Conservation (phyloP, 2,888 invertebrate species). For the Phalangium opilio region DNA sequence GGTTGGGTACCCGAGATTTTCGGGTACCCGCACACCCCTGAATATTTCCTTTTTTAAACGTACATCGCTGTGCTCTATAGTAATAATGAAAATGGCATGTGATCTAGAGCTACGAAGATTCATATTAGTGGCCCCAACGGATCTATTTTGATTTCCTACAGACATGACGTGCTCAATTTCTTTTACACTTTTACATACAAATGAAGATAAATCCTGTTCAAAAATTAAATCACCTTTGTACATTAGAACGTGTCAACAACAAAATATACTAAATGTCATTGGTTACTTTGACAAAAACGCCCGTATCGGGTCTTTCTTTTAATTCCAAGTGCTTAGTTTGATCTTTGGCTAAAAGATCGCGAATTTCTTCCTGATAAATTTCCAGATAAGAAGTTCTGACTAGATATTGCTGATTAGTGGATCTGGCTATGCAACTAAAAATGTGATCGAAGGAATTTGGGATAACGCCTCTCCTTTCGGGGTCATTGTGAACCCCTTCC, state of each 20-base stretch:
- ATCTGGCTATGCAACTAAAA: conserved; percentile 82
- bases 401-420: conserved; percentile 83
- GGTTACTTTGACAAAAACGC: conserved; percentile 70
- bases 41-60: no score
- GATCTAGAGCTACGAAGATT: conserved; percentile 95
- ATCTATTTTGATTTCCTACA: conserved; percentile 79
- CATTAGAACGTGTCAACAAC: not conserved
- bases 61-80: conserved; percentile 77
- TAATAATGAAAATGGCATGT: conserved; percentile 96
- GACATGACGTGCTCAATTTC: conserved; percentile 92
- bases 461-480: conserved; percentile 70
- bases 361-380: conserved; percentile 63
- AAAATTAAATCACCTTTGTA: conserved; percentile 14
- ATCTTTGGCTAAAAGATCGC: conserved; percentile 54
- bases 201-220: conserved; percentile 61
- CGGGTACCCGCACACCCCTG: no score
- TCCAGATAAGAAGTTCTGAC: conserved; percentile 94
- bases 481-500: conserved; percentile 46
- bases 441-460: conserved; percentile 95
- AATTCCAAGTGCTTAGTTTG: conserved; percentile 52
- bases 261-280: not conserved
- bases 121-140: conserved; percentile 92
- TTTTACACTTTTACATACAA: conserved; percentile 79
- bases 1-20: no score
- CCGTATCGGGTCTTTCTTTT: conserved; percentile 60